Evolutionary conservation across 2,113 vertebrate genomes (phyloP).

Genomic region (Damaliscus lunatus): DNA sequence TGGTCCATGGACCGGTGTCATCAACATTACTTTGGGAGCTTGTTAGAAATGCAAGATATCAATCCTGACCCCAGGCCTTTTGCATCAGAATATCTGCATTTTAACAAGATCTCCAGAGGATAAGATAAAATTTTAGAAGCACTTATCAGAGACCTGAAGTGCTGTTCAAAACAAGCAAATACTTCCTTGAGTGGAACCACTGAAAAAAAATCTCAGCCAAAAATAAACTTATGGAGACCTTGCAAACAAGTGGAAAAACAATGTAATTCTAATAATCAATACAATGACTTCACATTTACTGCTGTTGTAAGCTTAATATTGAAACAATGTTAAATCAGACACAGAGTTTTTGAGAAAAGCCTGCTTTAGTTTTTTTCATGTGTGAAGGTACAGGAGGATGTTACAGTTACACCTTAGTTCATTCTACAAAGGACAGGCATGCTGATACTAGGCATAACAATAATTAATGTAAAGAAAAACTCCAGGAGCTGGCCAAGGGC

Average conservation of each 20-base stretch:
- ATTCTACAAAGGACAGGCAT: background rate
- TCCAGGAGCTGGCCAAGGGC: background rate
- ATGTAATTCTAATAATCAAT: conserved; percentile 38
- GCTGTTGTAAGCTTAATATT: conserved; percentile 41
- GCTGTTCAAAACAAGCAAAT: conserved; percentile 16
- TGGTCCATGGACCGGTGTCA: background rate
- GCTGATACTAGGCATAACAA: background rate
- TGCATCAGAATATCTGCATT: background rate
- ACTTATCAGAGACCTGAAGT: background rate
- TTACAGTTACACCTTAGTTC: background rate
- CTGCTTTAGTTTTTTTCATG: background rate
- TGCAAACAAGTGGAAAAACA: conserved; percentile 43
- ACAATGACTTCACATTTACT: background rate
- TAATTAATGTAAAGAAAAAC: conserved; percentile 7
- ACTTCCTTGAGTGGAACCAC: conserved; percentile 39
- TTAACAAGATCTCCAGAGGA: background rate
- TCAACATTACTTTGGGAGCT: background rate
- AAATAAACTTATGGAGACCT: conserved; percentile 48
- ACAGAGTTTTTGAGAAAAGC: background rate
- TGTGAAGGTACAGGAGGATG: background rate
- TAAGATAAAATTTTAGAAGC: conserved; percentile 9
- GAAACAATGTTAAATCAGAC: conserved; percentile 28
- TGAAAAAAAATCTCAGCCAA: background rate
- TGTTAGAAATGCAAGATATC: background rate
- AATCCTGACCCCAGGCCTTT: background rate